These are phyloP conservation scores for Synergus laeviventris DNA, from an alignment of 2,888 invertebrate species.

Conservation along the genomic window DNA sequence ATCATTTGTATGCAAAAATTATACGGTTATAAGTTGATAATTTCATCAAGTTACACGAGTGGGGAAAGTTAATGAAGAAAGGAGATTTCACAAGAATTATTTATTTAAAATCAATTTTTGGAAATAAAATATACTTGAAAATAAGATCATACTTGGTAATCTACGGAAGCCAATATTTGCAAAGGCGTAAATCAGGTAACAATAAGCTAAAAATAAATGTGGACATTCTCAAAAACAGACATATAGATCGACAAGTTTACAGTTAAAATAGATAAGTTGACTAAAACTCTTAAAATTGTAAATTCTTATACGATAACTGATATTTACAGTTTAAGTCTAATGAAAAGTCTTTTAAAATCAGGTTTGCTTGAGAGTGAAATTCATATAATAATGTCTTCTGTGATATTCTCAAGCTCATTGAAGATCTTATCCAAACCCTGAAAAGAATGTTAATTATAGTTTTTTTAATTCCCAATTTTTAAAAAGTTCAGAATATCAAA, in stretches of 20 bases:
- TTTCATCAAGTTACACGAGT: no score
- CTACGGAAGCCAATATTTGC: background rate
- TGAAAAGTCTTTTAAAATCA: conserved; percentile 39
- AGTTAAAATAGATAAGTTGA: background rate
- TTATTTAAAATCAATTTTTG: background rate
- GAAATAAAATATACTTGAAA: background rate
- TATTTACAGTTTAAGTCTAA: conserved; percentile 61
- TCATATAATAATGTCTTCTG: conserved; percentile 67
- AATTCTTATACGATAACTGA: conserved; percentile 46
- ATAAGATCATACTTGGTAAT: background rate
- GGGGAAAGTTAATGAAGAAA: background rate
- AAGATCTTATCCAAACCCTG: conserved; percentile 71
- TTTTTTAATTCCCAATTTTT: conserved; percentile 7
- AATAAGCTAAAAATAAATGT: background rate
- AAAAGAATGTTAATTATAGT: conserved; percentile 48
- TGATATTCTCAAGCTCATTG: conserved; percentile 66
- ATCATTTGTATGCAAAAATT: no score
- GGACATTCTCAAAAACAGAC: background rate
- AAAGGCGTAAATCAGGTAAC: conserved; percentile 5
- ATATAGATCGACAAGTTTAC: background rate
- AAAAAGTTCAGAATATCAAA: background rate
- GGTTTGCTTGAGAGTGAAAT: conserved; percentile 1
- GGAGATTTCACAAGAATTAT: background rate
- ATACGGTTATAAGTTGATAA: no score
- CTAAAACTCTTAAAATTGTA: background rate